Evolutionary conservation across 1,140 invertebrate species (phyloP).

Genomic region (Mya arenaria): DNA sequence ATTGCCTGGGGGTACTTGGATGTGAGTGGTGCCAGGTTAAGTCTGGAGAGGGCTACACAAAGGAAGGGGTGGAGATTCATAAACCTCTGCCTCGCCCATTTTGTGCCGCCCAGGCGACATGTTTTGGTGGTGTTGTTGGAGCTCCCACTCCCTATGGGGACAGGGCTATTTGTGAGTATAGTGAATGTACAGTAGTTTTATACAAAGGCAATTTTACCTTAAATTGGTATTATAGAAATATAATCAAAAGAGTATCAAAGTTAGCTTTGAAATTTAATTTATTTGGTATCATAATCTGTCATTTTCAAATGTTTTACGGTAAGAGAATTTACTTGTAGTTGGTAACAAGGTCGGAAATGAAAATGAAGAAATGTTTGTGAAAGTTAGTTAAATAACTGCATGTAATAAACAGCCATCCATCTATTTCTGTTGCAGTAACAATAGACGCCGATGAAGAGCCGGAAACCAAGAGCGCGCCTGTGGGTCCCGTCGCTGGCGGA

Average conservation of each 20-base stretch:
- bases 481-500: slow-evolving; percentile 86
- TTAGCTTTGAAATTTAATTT: neutral
- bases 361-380: too few relatives aligned
- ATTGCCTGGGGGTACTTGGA: slow-evolving; percentile 91
- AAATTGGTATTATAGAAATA: too few relatives aligned
- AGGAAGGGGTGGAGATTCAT: slow-evolving; percentile 83
- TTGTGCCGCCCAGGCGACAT: slow-evolving; percentile 89
- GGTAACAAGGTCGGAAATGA: too few relatives aligned
- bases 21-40: slow-evolving; percentile 96
- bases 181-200: neutral
- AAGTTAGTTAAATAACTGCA: too few relatives aligned
- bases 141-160: slow-evolving; percentile 90
- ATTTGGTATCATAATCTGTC: neutral
- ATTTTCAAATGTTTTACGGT: too few relatives aligned
- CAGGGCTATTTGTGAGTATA: slow-evolving; percentile 71
- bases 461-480: slow-evolving; percentile 83
- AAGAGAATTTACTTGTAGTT: too few relatives aligned
- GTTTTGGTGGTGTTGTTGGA: slow-evolving; percentile 93
- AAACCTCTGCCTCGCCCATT: slow-evolving; percentile 86
- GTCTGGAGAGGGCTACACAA: slow-evolving; percentile 76
- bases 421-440: slow-evolving; percentile 12
- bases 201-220: neutral
- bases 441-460: slow-evolving; percentile 51
- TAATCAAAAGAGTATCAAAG: too few relatives aligned
- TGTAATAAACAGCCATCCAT: too few relatives aligned